Base-by-base conservation (phyloP, 2,113 vertebrate genomes). In the Lichenostomus cassidix region DNA sequence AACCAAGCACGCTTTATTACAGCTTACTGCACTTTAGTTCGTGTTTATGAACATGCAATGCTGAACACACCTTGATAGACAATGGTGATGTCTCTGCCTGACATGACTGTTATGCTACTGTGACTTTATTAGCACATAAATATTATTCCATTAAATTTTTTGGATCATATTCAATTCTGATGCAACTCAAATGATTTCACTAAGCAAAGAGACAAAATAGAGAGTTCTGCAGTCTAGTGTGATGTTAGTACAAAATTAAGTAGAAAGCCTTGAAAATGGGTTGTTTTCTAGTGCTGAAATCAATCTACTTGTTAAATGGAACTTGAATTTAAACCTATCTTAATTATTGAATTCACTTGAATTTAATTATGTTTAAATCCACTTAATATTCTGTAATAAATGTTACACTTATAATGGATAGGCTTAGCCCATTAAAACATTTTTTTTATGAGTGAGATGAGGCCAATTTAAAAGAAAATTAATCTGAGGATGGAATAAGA, bases 311-410 rank as follows among this genome's bases (percentile, higher is more conserved):
- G 28, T 74, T 94, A 96, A 92, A 91, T 85, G 19, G 39, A 86
- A 79, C 83, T 73, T 87, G 42, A 94, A 96, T 92, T 92, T 94
- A 92, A 92, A 90, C 71, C 76, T 90, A 69, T 89, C 92, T 59
- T 94, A 94, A 94, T 93, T 92, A 93, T 94, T 41, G 94, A 92
- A 93, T 95, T 96, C 77, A 94, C 75, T 95, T 94, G 29, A 53
- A 93, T 73, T 83, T 96, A 81, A 95, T 97, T 94, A 27, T 77
- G 91, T 92, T 95, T 91, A 95, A 83, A 95, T 92, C 39, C 91
- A 91, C 85, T 95, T 96, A 91, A 95, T 92, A 79, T 20, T 63
- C 35, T 46, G 70, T 87, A 94, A 93, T 96, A 94, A 96, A 96
- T 94, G 46, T 89, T 95, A n/a, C n/a, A n/a, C n/a, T n/a, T n/a